Evolutionary conservation across 2,113 vertebrate species (phyloP).

Genomic region (Otocyon megalotis): DNA sequence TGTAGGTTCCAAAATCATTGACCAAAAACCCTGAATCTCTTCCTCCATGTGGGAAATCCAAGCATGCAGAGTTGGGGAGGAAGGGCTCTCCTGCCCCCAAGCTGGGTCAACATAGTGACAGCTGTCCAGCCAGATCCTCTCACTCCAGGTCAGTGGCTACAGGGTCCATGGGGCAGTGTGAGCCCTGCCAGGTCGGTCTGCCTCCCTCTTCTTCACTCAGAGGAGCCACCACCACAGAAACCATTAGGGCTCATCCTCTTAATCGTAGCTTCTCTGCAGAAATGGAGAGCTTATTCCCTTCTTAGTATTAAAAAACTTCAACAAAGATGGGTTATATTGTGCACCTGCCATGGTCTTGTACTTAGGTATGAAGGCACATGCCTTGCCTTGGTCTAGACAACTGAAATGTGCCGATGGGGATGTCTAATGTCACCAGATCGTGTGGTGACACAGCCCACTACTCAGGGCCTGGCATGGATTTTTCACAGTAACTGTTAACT

Average conservation of each 20-base stretch:
- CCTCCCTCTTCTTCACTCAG: no score
- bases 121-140: no score
- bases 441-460: not conserved
- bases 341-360: rapidly evolving
- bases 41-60: no score
- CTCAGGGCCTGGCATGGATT: not conserved
- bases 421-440: not conserved
- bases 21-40: not conserved
- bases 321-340: not conserved
- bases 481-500: not conserved
- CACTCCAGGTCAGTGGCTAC: no score
- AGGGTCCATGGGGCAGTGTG: not conserved
- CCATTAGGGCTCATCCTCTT: not conserved
- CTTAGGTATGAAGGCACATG: not conserved
- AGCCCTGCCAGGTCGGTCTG: not conserved
- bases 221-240: not conserved
- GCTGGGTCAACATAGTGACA: not conserved
- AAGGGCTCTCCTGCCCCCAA: not conserved
- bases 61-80: no score
- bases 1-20: not conserved
- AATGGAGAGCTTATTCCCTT: not conserved
- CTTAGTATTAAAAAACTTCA: not conserved
- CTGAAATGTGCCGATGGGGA: rapidly evolving
- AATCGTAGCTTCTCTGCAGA: not conserved
- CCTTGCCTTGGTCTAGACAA: not conserved